phyloP scores from a whole-genome alignment of 2,888 invertebrate species.

The Adineta ricciae region DNA sequence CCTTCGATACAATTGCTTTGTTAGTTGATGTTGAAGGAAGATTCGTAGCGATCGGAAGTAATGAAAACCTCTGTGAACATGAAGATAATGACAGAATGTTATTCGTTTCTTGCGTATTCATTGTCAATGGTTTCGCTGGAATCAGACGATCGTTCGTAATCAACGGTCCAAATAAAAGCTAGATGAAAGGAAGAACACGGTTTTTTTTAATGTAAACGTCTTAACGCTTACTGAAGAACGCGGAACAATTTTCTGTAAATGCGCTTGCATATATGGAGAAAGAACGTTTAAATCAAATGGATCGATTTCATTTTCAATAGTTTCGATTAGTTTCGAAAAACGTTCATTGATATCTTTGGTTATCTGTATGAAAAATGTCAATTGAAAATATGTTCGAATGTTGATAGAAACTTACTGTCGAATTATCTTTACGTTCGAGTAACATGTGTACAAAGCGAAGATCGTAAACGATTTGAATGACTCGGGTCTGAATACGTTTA shows the following conservation, averaged over 20 bases:
- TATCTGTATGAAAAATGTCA: background rate
- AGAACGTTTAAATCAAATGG: slow-evolving; percentile 33
- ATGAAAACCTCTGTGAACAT: slow-evolving; percentile 24
- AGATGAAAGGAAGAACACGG: background rate
- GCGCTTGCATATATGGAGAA: slow-evolving; percentile 29
- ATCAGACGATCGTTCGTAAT: slow-evolving; percentile 25
- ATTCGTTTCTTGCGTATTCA: slow-evolving; percentile 23
- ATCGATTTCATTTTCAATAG: slow-evolving; percentile 28
- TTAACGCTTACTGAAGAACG: slow-evolving; percentile 32
- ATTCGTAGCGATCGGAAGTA: slow-evolving; percentile 28
- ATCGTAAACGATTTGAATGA: slow-evolving; percentile 14
- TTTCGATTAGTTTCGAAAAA: slow-evolving; percentile 11
- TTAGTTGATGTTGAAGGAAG: background rate
- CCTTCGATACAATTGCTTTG: background rate
- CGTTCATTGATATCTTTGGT: background rate
- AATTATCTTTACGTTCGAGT: slow-evolving; percentile 9
- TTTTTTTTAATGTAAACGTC: background rate
- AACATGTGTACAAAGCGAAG: slow-evolving; percentile 17
- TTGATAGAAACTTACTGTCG: background rate
- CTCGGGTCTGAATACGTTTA: slow-evolving; percentile 11
- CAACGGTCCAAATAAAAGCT: slow-evolving; percentile 26
- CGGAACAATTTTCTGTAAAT: slow-evolving; percentile 14
- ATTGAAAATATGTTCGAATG: background rate
- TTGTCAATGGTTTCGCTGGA: slow-evolving; percentile 8
- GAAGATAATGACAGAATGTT: slow-evolving; percentile 27